Evolutionary conservation across 2,113 vertebrate species (phyloP).

Genomic region (Rhinolophus sinicus): DNA sequence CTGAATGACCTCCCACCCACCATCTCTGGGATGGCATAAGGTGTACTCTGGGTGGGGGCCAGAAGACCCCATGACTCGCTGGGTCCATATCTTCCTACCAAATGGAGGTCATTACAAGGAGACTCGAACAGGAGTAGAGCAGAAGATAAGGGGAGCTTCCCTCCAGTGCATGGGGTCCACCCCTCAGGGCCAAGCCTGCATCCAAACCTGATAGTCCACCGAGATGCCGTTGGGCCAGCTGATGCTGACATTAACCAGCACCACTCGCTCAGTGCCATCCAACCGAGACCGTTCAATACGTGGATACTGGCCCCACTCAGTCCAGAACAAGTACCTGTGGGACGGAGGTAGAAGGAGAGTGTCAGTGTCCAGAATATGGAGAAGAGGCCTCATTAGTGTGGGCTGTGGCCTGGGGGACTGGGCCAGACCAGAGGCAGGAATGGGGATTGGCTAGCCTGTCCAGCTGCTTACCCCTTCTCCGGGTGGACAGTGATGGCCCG

Average conservation of each 20-base stretch:
- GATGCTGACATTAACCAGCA: constrained; percentile 95
- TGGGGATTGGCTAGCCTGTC: not conserved
- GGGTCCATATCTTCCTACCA: not conserved
- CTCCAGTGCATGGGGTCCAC: accelerated
- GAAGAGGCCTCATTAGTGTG: not conserved
- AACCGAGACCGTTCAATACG: constrained; percentile 95
- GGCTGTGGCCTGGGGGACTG: not conserved
- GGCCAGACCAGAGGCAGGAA: not conserved
- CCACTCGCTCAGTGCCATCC: constrained; percentile 92
- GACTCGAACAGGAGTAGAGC: not conserved
- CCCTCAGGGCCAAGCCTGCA: accelerated
- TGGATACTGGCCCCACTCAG: constrained; percentile 98
- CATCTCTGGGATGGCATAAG: not conserved
- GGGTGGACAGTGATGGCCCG: constrained; percentile 97
- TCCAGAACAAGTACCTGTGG: constrained; percentile 97
- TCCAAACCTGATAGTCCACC: constrained; percentile 93
- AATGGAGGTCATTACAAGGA: not conserved
- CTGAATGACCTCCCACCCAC: not conserved
- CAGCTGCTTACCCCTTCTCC: constrained; percentile 91
- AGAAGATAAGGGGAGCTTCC: not conserved
- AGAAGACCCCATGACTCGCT: not conserved
- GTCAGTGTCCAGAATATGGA: not conserved
- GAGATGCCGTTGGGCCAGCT: constrained; percentile 99
- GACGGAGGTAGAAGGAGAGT: not conserved
- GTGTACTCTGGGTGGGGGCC: not conserved